A percentile compares a stretch with the other conserved stretches of the same genome.
These are phyloP conservation scores for Ylistrum balloti DNA, from an alignment of 1,140 invertebrate genomes.

Conservation along the genomic window DNA sequence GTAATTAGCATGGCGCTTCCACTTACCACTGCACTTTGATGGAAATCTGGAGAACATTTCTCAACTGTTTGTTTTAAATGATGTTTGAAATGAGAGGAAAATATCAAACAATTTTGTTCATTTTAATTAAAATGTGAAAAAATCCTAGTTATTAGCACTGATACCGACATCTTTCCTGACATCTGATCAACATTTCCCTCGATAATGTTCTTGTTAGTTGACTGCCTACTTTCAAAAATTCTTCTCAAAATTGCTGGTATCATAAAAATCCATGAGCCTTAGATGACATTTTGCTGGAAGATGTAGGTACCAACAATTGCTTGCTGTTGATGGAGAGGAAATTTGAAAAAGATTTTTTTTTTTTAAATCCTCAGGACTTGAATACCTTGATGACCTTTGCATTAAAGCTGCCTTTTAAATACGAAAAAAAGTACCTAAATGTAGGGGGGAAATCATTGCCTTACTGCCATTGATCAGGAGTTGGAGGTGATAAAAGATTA, in stretches of 20 bases:
- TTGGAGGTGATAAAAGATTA: background rate
- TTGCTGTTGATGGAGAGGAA: background rate
- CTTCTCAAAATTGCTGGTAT: background rate
- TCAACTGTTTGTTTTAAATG: background rate
- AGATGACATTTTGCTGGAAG: background rate
- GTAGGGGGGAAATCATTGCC: background rate
- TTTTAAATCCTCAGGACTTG: too few relatives aligned
- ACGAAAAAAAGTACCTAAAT: background rate
- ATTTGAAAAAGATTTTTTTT: background rate
- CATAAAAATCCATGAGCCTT: background rate
- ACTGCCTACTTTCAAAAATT: background rate
- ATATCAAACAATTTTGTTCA: background rate
- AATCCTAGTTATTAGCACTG: background rate
- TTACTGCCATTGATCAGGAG: background rate
- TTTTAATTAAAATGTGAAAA: background rate
- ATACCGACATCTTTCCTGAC: background rate
- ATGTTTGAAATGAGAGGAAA: background rate
- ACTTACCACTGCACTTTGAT: background rate
- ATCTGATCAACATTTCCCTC: background rate
- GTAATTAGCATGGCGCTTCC: background rate
- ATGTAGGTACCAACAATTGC: background rate
- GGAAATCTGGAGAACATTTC: conserved; percentile 7
- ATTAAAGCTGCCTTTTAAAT: background rate
- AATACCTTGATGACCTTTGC: background rate
- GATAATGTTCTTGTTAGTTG: background rate